Conservation (phyloP, 2,113 vertebrate genomes). For the Drymodes brunneopygia region DNA sequence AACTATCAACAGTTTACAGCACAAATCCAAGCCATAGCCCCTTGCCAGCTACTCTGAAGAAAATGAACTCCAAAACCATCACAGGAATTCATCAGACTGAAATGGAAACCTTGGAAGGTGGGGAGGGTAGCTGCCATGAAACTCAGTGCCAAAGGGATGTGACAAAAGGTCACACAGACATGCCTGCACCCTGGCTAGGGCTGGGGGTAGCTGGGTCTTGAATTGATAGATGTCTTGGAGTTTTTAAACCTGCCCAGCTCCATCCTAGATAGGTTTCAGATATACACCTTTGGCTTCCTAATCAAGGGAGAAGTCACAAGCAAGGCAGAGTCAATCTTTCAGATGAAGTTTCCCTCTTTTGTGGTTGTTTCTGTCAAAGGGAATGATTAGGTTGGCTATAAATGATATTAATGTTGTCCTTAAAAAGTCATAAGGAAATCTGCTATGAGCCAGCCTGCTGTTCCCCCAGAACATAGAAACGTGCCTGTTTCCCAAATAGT, state of each 20-base stretch:
- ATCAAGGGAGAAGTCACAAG: neutral
- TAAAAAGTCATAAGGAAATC: constrained; percentile 33
- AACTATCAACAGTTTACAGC: neutral
- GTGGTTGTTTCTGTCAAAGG: neutral
- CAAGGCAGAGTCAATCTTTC: neutral
- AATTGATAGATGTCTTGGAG: neutral
- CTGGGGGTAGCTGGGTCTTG: neutral
- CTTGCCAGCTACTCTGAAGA: neutral
- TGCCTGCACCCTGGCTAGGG: neutral
- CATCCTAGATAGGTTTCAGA: neutral
- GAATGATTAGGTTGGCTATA: neutral
- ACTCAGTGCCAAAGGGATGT: neutral
- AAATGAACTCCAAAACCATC: neutral
- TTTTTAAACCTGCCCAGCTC: neutral
- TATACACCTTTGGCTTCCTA: neutral
- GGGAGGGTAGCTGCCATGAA: neutral
- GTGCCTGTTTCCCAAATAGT: neutral
- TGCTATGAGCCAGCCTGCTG: neutral
- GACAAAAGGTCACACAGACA: neutral
- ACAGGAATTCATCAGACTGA: neutral
- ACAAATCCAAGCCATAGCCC: neutral
- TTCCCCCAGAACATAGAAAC: neutral
- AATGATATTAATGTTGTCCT: constrained; percentile 20
- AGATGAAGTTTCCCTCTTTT: neutral
- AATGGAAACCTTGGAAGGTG: neutral